Evolutionary conservation across 1,140 invertebrate species (phyloP).

Genomic region (Cherax destructor): DNA sequence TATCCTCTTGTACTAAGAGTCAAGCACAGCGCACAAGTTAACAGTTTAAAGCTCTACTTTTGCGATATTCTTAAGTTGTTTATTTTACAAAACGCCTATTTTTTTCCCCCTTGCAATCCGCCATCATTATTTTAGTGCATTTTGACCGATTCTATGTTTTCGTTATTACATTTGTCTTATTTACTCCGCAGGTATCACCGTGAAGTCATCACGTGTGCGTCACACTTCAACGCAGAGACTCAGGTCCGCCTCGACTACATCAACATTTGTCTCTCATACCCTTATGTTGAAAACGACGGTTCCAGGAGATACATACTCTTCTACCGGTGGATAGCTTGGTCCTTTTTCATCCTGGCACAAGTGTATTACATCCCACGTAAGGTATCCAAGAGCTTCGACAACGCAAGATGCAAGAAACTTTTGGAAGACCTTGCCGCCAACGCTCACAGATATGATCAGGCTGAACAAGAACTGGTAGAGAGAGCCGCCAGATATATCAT

Average conservation of each 20-base stretch:
- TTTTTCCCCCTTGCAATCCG: too few relatives aligned
- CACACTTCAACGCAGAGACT: conserved; percentile 36
- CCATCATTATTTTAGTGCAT: too few relatives aligned
- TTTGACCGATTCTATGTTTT: too few relatives aligned
- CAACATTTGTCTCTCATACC: conserved; percentile 45
- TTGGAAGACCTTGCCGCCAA: conserved; percentile 30
- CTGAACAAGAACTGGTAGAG: conserved; percentile 25
- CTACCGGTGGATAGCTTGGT: conserved; percentile 39
- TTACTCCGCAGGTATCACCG: conserved; percentile 19
- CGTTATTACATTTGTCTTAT: too few relatives aligned
- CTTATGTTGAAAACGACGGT: conserved; percentile 6
- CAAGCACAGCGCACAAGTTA: too few relatives aligned
- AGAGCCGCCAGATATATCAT: conserved; percentile 22
- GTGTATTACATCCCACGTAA: conserved; percentile 44
- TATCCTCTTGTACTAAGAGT: too few relatives aligned
- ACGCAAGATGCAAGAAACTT: conserved; percentile 26
- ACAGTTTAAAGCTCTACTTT: too few relatives aligned
- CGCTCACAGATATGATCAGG: conserved; percentile 24
- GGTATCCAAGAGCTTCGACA: conserved; percentile 29
- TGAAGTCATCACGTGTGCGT: conserved; percentile 31
- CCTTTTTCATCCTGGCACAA: neutral
- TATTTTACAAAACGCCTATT: too few relatives aligned
- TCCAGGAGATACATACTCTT: conserved; percentile 22
- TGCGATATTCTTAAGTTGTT: too few relatives aligned
- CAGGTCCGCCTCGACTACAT: conserved; percentile 45